phyloP scores from a whole-genome alignment of 2,113 vertebrate genomes.

The Alectura lathami region DNA sequence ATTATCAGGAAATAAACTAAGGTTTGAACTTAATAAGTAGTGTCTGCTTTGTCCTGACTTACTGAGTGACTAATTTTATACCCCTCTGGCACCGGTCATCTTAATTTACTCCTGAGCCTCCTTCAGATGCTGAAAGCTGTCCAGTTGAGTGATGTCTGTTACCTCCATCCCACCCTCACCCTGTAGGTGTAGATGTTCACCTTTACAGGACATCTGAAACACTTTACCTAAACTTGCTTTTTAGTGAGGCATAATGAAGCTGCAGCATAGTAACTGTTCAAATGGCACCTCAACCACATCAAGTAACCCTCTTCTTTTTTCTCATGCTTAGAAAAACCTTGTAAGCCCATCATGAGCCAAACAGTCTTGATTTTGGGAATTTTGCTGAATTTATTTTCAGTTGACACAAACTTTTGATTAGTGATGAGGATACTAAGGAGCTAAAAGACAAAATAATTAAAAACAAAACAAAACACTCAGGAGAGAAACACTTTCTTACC shows the following conservation, averaged over 20 bases:
- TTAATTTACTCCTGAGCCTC: neutral
- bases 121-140: neutral
- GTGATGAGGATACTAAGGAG: neutral
- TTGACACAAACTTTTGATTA: neutral
- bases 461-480: neutral
- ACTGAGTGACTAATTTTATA: neutral
- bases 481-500: neutral
- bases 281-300: accelerated
- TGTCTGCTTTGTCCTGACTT: neutral
- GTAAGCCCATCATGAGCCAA: neutral
- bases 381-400: neutral
- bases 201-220: neutral
- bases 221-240: neutral
- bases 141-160: neutral
- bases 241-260: neutral
- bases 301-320: neutral
- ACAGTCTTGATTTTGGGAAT: neutral
- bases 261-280: neutral
- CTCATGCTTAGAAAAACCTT: neutral
- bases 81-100: neutral
- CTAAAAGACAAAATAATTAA: neutral
- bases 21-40: neutral
- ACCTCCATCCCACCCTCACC: neutral
- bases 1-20: neutral
- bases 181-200: neutral